Evolutionary conservation across 1,140 invertebrate genomes (phyloP).

Genomic region (Cardiocondyla obscurior): DNA sequence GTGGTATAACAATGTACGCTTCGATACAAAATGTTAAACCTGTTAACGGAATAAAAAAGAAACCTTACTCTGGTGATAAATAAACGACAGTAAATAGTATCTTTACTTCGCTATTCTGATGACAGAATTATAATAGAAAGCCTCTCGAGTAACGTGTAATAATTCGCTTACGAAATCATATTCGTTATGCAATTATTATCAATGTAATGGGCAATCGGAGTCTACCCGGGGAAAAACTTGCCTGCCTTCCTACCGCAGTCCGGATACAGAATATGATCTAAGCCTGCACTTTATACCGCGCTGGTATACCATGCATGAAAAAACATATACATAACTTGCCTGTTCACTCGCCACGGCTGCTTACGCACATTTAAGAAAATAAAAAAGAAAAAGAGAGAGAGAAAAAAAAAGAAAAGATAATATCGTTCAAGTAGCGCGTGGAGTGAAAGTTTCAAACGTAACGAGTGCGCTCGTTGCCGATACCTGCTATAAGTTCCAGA

Average conservation of each 20-base stretch:
- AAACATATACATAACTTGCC: constrained; percentile 39
- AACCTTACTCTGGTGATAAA: too few relatives aligned
- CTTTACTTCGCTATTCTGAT: background rate
- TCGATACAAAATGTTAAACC: too few relatives aligned
- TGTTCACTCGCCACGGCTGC: constrained; percentile 37
- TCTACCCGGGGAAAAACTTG: background rate
- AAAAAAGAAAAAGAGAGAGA: constrained; percentile 60
- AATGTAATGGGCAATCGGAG: background rate
- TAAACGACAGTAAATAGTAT: background rate
- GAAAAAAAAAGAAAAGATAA: constrained; percentile 65
- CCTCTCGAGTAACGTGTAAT: background rate
- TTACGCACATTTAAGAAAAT: constrained; percentile 50
- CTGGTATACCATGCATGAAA: background rate
- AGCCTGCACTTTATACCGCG: background rate
- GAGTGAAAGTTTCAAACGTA: constrained; percentile 76
- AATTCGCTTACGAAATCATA: background rate
- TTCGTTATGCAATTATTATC: background rate
- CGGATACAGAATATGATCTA: background rate
- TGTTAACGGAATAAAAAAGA: background rate
- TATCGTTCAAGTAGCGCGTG: constrained; percentile 73
- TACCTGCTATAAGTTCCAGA: constrained; percentile 67
- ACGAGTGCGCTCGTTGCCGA: constrained; percentile 65
- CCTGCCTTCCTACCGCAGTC: background rate
- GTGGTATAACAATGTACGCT: too few relatives aligned
- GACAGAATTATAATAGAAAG: background rate